Evolutionary conservation across 2,888 invertebrate genomes (phyloP), one percentile per base, ranked within the genome.

Genomic region (Kryphioiulus occultus): DNA sequence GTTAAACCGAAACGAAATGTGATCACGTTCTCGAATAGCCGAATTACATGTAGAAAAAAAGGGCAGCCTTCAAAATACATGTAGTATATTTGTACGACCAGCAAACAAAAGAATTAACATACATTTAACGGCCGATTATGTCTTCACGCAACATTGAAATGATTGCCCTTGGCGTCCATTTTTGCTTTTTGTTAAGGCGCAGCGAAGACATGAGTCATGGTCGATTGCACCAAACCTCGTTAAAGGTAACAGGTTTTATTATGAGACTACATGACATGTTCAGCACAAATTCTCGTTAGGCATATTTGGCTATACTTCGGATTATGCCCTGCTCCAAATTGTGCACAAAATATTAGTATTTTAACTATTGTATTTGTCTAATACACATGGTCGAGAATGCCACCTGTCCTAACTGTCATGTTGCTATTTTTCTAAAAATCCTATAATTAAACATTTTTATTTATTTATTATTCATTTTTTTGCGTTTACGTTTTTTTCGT

Each of bases 1-100:
- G 68, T 68, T 68, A 68, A 68, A 26, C 68, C 22, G 22, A 26
- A 68, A 68, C 68, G 68, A 68, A 68, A 68, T 68, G 22, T 68
- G 68, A 68, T 68, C 68, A 68, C 68, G 68, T 68, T 68, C 68
- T 22, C 68, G 26, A 26, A 26, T 12, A 22, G 68, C 68, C 22
- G 22, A 68, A 68, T 68, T 22, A 26, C 5, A 68, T 12, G 26
- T 5, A 68, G 9, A 68, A 26, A 68, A 68, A 68, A 68, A 68
- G 68, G 68, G 22, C 68, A 68, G 10, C 68, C 68, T 68, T 68
- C 68, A 10, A 68, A 26, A 68, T n/a, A n/a, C n/a, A n/a, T n/a
- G n/a, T 26, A 12, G 68, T 2, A 10, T 26, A 22, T 22, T 68
- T 7, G 68, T 68, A 26, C 26, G 68, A 22, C 22, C 68, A 68